These are phyloP conservation scores for Julus scandinavius DNA, from an alignment of 2,888 invertebrate species.

Conservation along the genomic window DNA sequence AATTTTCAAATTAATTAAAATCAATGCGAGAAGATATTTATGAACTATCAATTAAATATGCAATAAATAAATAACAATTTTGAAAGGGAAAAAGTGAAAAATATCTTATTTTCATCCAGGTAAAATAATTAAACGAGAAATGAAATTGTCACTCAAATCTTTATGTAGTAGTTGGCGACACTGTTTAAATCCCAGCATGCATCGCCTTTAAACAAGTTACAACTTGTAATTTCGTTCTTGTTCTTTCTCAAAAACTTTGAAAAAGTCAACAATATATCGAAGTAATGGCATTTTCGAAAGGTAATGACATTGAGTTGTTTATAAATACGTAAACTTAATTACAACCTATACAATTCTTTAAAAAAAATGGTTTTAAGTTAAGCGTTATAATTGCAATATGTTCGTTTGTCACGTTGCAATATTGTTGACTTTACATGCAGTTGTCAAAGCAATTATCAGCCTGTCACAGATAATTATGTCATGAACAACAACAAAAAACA, in stretches of 20 bases:
- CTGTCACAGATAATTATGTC: background rate
- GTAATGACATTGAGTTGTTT: background rate
- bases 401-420: background rate
- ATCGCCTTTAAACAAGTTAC: background rate
- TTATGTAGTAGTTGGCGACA: background rate
- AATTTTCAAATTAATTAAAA: background rate
- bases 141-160: background rate
- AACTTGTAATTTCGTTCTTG: background rate
- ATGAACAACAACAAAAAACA: no score
- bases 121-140: background rate
- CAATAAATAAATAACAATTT: background rate
- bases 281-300: slow-evolving; percentile 37
- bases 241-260: background rate
- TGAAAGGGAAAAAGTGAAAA: no score
- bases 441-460: background rate
- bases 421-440: background rate
- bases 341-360: background rate
- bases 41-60: background rate
- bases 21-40: background rate
- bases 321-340: background rate
- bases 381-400: background rate
- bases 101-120: background rate
- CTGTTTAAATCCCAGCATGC: background rate
- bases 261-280: background rate
- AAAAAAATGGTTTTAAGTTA: no score